Evolutionary conservation across 2,797 vertebrate genomes (phyloP), one percentile per base, ranked within the genome.

Genomic region (Buceros bicornis): DNA sequence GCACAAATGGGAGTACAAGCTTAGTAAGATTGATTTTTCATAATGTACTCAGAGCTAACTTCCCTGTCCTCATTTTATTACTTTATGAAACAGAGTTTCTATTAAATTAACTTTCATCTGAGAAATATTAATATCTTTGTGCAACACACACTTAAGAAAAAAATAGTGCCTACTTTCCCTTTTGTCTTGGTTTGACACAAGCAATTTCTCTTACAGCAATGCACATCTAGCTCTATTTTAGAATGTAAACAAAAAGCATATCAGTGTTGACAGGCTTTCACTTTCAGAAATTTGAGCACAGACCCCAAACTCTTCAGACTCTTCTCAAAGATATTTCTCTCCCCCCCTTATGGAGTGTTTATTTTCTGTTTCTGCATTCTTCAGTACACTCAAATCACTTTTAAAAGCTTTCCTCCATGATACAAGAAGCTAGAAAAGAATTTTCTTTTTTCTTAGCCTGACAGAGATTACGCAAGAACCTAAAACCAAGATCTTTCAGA

Each of bases 1-100:
- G 35, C 58, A 89, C 71, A 89, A 86, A 79, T 53, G 28, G 58
- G 88, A 91, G 83, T 10, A 62, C 10, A 88, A 25, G n/a, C 35
- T 90, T 69, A 82, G n/a, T 17, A 66, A 86, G 66, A 93, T 15
- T 66, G 47, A 94, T 81, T 96, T 91, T 93, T 95, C 21, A 8
- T 95, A 25, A 93, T 8, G 18, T 51, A 76, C 43, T 90, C 22
- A 10, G 29, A 82, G 35, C 76, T 70, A 90, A 87, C 84, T 82
- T 89, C 35, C 43, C 12, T 60, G 14, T 50, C 71, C 51, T 91
- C 50, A 24, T 76, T 93, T 91, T 90, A 92, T 84, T 96, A 79
- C 56, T 78, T 94, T 73, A 87, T 33, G 31, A 82, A 93, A 72
- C 25, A 66, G n/a, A 54, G 19, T 43, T 89, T 73, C 62, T 56